These are phyloP conservation scores for Poicephalus meyeri DNA, from an alignment of 2,113 vertebrate species.

Conservation along the genomic window DNA sequence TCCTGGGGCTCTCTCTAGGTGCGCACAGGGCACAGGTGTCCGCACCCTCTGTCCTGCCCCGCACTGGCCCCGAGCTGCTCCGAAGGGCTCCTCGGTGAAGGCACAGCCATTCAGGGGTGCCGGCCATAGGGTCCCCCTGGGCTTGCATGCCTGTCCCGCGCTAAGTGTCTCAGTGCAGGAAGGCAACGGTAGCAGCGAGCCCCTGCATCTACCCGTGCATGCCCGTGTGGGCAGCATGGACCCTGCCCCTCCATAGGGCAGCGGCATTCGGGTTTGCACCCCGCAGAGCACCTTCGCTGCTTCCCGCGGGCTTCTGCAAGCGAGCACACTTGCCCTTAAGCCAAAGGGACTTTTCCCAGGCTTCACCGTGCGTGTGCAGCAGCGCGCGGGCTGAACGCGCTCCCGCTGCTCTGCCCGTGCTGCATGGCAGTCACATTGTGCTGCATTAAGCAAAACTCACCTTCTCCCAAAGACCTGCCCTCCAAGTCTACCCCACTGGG, in stretches of 20 bases:
- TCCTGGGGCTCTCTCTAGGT: neutral
- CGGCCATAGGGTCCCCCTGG: neutral
- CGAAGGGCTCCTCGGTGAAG: neutral
- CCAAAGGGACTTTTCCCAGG: neutral
- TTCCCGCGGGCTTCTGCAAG: neutral
- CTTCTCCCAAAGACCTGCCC: neutral
- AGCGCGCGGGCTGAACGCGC: neutral
- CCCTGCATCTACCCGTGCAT: neutral
- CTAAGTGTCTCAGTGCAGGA: neutral
- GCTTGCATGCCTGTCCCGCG: fast-evolving
- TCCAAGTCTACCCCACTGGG: fast-evolving
- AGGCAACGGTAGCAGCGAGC: neutral
- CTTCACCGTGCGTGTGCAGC: neutral
- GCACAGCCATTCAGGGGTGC: neutral
- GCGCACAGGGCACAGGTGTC: slow-evolving; percentile 16
- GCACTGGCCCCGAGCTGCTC: neutral
- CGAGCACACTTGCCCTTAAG: neutral
- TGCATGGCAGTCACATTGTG: neutral
- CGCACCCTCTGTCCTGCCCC: fast-evolving
- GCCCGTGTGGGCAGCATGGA: neutral
- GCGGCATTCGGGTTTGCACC: fast-evolving
- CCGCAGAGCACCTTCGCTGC: neutral
- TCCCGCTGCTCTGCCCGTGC: neutral
- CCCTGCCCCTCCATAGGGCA: neutral
- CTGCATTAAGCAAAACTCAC: neutral